Evolutionary conservation across 2,113 vertebrate genomes (phyloP).

Genomic region (Nestor notabilis): DNA sequence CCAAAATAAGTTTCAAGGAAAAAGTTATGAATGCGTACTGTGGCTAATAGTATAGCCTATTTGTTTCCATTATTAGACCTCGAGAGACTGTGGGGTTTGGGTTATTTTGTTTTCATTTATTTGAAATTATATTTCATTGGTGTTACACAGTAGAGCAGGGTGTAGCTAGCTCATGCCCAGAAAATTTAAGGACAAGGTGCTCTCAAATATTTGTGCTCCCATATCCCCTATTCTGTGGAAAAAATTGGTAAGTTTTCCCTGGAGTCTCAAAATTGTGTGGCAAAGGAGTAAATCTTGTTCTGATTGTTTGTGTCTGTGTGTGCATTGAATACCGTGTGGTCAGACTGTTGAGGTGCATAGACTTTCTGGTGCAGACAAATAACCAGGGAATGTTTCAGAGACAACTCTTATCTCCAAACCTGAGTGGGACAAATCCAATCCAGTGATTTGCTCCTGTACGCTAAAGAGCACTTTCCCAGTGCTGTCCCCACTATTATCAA

Average conservation of each 20-base stretch:
- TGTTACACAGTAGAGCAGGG: background rate
- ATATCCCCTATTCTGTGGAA: background rate
- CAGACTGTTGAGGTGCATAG: background rate
- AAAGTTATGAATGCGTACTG: background rate
- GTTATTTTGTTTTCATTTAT: background rate
- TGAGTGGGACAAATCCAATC: background rate
- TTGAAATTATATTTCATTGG: background rate
- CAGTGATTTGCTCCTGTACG: background rate
- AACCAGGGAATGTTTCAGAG: background rate
- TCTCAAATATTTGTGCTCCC: background rate
- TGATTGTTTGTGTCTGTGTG: background rate
- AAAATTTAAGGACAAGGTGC: background rate
- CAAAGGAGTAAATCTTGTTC: background rate
- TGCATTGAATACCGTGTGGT: accelerated
- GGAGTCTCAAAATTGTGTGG: background rate
- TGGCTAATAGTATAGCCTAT: background rate
- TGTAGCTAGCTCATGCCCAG: background rate
- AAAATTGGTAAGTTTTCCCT: background rate
- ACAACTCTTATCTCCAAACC: background rate
- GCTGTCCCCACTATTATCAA: background rate
- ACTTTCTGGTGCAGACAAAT: background rate
- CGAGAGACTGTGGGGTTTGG: background rate
- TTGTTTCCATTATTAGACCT: background rate
- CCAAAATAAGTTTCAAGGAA: background rate
- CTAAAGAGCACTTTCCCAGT: background rate